Conservation (phyloP, 2,113 vertebrate species). For the Odocoileus virginianus region DNA sequence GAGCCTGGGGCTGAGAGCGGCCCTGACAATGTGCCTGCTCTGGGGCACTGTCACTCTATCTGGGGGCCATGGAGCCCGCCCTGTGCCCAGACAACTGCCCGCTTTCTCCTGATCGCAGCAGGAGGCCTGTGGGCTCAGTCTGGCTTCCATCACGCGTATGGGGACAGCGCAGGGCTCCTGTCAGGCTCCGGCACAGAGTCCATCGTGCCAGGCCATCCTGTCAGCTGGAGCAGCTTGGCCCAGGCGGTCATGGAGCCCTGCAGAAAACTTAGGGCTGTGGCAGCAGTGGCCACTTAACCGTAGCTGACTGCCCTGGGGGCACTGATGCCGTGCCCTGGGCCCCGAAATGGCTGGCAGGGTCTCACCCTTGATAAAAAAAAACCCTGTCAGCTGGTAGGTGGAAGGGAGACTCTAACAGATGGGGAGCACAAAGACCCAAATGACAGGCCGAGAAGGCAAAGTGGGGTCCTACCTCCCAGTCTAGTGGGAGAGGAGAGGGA, state of each 20-base stretch:
- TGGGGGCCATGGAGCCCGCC: background rate
- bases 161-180: background rate
- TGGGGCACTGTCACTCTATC: background rate
- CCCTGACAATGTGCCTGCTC: background rate
- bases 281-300: too few species aligned
- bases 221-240: background rate
- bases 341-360: background rate
- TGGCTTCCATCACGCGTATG: fast-evolving
- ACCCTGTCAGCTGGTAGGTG: fast-evolving
- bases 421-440: background rate
- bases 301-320: background rate
- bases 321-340: fast-evolving
- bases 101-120: background rate
- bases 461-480: background rate
- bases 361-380: background rate
- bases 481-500: background rate
- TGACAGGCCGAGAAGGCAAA: background rate
- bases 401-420: background rate
- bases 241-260: background rate
- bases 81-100: background rate
- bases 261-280: background rate
- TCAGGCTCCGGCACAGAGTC: background rate
- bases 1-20: background rate
- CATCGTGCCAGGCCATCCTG: background rate
- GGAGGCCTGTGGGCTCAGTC: background rate